Conservation (phyloP, 2,888 invertebrate species). For the Cephalotes varians region DNA sequence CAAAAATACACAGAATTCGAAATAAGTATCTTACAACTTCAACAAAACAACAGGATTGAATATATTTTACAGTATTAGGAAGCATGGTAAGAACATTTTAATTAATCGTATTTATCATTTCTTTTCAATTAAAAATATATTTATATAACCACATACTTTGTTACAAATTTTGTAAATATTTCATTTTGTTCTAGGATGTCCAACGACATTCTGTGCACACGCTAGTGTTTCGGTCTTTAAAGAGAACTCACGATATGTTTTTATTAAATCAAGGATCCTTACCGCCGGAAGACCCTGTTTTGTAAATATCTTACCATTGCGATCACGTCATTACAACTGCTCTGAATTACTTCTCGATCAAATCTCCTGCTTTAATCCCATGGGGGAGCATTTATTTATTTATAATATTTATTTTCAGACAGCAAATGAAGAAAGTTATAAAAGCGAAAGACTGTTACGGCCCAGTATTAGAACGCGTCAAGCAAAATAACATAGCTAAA, state of each 20-base stretch:
- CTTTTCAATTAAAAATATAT: background rate
- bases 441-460: slow-evolving; percentile 96
- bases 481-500: slow-evolving; percentile 89
- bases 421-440: slow-evolving; percentile 90
- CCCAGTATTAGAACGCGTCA: slow-evolving; percentile 92
- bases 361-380: background rate
- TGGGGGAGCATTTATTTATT: background rate
- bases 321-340: background rate
- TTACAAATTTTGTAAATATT: background rate
- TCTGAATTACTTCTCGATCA: background rate
- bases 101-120: background rate
- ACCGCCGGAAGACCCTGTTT: slow-evolving; percentile 93
- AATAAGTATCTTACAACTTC: background rate
- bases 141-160: background rate
- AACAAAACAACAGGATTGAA: background rate
- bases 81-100: slow-evolving; percentile 4
- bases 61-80: background rate
- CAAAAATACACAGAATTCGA: background rate
- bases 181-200: slow-evolving; percentile 89
- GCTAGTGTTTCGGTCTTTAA: slow-evolving; percentile 97
- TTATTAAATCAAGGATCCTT: slow-evolving; percentile 95
- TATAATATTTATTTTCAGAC: slow-evolving; percentile 86
- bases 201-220: slow-evolving; percentile 99
- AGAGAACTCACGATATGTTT: slow-evolving; percentile 99
- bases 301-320: slow-evolving; percentile 87